Evolutionary conservation across 2,888 invertebrate species (phyloP).

Genomic region (Myopa testacea): DNA sequence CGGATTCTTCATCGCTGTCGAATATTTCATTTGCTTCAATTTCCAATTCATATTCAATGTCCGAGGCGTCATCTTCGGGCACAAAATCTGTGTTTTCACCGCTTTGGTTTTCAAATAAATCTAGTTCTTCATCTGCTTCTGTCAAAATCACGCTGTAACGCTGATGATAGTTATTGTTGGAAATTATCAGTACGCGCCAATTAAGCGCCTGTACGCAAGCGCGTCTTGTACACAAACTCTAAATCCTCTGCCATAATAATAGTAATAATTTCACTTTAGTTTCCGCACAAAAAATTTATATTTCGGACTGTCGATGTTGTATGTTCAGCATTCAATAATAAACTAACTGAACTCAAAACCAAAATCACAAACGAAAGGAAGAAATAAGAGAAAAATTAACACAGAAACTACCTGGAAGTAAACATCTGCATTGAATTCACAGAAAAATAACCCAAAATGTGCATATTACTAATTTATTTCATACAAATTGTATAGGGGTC

Average conservation of each 20-base stretch:
- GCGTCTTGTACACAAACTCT: constrained; percentile 35
- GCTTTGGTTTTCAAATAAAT: constrained; percentile 16
- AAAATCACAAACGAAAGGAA: constrained; percentile 37
- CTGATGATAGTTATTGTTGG: constrained; percentile 36
- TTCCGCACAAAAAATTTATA: too few species aligned
- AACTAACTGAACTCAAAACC: constrained; percentile 25
- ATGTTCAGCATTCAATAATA: too few species aligned
- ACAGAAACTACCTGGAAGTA: constrained; percentile 25
- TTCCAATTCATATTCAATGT: too few species aligned
- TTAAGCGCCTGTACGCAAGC: constrained; percentile 35
- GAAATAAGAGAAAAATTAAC: constrained; percentile 36
- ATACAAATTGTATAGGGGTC: not conserved
- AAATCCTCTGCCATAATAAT: constrained; percentile 34
- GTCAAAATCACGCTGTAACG: constrained; percentile 29
- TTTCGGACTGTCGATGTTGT: too few species aligned
- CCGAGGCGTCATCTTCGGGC: too few species aligned
- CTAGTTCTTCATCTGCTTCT: constrained; percentile 29
- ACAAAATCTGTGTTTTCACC: not conserved
- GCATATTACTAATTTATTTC: not conserved
- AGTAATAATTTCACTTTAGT: too few species aligned
- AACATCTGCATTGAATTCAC: constrained; percentile 20
- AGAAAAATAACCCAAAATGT: constrained; percentile 25
- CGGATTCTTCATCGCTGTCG: too few species aligned
- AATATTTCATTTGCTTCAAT: too few species aligned
- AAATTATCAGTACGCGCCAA: constrained; percentile 38